Evolutionary conservation across 1,140 invertebrate species (phyloP), one percentile per base, ranked within the genome.

Genomic region (Choristoneura fumiferana): DNA sequence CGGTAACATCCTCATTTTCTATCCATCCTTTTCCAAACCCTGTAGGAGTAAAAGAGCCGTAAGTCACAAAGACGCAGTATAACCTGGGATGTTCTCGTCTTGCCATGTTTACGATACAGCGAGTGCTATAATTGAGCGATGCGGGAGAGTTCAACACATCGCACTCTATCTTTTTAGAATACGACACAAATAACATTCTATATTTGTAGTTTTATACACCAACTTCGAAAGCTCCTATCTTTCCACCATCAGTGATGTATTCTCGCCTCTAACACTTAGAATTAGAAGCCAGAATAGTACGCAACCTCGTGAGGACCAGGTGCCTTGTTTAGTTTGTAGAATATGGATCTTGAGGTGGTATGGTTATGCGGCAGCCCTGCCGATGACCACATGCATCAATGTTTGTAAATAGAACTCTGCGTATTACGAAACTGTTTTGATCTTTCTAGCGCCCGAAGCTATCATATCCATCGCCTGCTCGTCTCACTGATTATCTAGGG

Each of bases 151-250:
- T 84, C 78, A 87, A 84, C 81, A 85, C 82, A 87, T 85, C 81
- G 82, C 81, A 76, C 79, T 84, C 81, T 83, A 89, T 89, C 84
- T 87, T 89, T 89, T 87, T 89, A 89, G 86, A 89, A 87, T 84
- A 87, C 76, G 77, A 89, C 86, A 87, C 84, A 89, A 89, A 89
- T 89, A 89, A 87, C 84, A 78, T 87, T 89, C 86, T 89, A 89
- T 84, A 87, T 89, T 89, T 81, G 84, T 73, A 86, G 84, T 84
- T 86, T 82, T 86, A 85, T 85, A 84, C 80, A 73, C 75, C 71
- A 70, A 76, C 76, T 80, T 72, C 63, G 71, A 73, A 67, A 76
- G 78, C 73, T 68, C 63, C 73, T 69, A 75, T 72, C 60, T 57
- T 58, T 67, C 53, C 37, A 62, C 36, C 57, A 40, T 37, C 57